Conservation (phyloP, 2,797 vertebrate species). For the Bovichtus diacanthus region DNA sequence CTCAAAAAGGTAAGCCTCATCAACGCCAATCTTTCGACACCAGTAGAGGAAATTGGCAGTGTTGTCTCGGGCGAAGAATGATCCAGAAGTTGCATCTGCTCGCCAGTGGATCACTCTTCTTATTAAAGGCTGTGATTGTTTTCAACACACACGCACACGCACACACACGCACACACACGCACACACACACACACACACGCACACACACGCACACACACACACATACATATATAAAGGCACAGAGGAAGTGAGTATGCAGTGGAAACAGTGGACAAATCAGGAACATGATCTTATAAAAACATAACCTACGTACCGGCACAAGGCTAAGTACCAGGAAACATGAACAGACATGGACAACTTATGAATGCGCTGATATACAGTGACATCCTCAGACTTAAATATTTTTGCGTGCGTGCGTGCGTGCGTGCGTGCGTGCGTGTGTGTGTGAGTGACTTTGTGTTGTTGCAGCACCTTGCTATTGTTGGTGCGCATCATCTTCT, state of each 20-base stretch:
- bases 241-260: background rate
- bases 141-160: constrained; percentile 7
- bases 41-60: constrained; percentile 97
- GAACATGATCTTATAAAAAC: constrained; percentile 23
- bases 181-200: constrained; percentile 9
- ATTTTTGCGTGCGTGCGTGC: background rate
- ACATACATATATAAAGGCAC: constrained; percentile 29
- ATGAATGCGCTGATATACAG: background rate
- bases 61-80: constrained; percentile 98
- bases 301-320: background rate
- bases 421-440: constrained; percentile 2
- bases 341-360: constrained; percentile 15
- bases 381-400: too few relatives aligned
- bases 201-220: constrained; percentile 9
- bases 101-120: constrained; percentile 94
- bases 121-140: constrained; percentile 82
- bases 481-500: constrained; percentile 87
- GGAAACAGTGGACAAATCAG: constrained; percentile 7
- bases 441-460: background rate
- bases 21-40: constrained; percentile 96
- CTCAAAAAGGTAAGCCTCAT: constrained; percentile 96
- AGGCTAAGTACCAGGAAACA: constrained; percentile 16
- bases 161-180: constrained; percentile 14
- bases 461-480: constrained; percentile 75
- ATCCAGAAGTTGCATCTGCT: constrained; percentile 92